Evolutionary conservation across 2,113 vertebrate species (phyloP).

Genomic region (Morone saxatilis): DNA sequence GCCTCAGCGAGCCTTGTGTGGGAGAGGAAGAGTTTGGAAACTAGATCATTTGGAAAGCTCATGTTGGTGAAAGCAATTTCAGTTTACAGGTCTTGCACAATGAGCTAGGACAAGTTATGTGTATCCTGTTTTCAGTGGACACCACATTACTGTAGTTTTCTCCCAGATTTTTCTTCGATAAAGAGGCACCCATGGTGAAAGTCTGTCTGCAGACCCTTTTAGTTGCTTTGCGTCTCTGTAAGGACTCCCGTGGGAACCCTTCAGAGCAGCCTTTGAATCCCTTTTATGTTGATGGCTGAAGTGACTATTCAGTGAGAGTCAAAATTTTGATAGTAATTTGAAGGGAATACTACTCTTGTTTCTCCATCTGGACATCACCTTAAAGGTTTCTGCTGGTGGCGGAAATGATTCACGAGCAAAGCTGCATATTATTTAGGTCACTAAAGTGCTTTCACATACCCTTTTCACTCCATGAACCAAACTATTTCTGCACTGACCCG

Average conservation of each 20-base stretch:
- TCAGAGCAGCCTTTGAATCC: slow-evolving; percentile 57
- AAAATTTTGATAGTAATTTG: slow-evolving; percentile 50
- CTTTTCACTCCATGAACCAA: slow-evolving; percentile 53
- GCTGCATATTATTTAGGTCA: slow-evolving; percentile 62
- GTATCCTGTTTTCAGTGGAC: slow-evolving; percentile 39
- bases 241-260: slow-evolving; percentile 64
- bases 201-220: slow-evolving; percentile 51
- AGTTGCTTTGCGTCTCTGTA: slow-evolving; percentile 51
- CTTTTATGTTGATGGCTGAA: slow-evolving; percentile 64
- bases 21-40: slow-evolving; percentile 58
- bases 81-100: slow-evolving; percentile 41
- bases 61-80: slow-evolving; percentile 59
- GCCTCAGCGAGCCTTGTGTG: slow-evolving; percentile 43
- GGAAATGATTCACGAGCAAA: slow-evolving; percentile 39
- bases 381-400: slow-evolving; percentile 29
- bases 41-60: slow-evolving; percentile 66
- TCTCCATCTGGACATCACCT: slow-evolving; percentile 33
- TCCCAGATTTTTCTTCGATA: slow-evolving; percentile 43
- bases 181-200: slow-evolving; percentile 56
- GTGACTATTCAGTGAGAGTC: slow-evolving; percentile 51
- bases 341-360: slow-evolving; percentile 23
- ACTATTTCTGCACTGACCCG: slow-evolving; percentile 62
- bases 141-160: slow-evolving; percentile 30
- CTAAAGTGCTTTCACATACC: slow-evolving; percentile 49
- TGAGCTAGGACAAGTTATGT: slow-evolving; percentile 44